Conservation (phyloP, 2,888 invertebrate species). For the Cryptocephalus moraei region DNA sequence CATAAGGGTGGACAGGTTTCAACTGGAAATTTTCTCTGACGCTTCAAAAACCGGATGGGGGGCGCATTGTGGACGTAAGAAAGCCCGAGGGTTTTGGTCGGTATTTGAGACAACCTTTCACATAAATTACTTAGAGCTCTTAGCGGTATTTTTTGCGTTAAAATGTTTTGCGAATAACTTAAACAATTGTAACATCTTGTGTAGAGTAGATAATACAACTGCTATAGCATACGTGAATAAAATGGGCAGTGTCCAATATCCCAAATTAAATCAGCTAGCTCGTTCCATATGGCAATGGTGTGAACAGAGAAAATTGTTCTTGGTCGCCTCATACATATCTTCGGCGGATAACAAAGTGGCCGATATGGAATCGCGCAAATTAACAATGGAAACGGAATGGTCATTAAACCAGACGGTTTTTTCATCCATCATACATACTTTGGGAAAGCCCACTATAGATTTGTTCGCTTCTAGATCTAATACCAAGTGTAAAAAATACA, state of each 20-base stretch:
- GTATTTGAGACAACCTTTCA: constrained; percentile 9
- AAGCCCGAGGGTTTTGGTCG: constrained; percentile 13
- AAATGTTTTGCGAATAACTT: constrained; percentile 15
- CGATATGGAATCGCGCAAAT: constrained; percentile 15
- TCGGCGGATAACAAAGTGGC: constrained; percentile 15
- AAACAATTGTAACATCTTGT: constrained; percentile 10
- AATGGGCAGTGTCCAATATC: constrained; percentile 16
- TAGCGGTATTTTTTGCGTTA: constrained; percentile 14
- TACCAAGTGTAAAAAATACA: constrained; percentile 10
- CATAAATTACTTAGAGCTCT: no score
- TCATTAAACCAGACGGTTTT: constrained; percentile 1
- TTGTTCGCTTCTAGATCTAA: constrained; percentile 6
- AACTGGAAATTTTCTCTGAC: constrained; percentile 14
- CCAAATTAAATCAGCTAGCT: constrained; percentile 13
- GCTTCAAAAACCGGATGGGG: constrained; percentile 5
- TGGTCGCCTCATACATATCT: constrained; percentile 16
- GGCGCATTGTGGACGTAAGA: neutral
- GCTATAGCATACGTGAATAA: constrained; percentile 15
- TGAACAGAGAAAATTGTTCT: constrained; percentile 13
- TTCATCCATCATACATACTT: neutral
- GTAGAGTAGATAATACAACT: constrained; percentile 15
- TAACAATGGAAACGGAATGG: constrained; percentile 11
- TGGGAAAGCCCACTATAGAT: constrained; percentile 6
- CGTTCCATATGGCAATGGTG: constrained; percentile 19
- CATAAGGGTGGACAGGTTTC: constrained; percentile 4